Conservation (phyloP, 2,797 vertebrate species). For the Gallinago solitaria region DNA sequence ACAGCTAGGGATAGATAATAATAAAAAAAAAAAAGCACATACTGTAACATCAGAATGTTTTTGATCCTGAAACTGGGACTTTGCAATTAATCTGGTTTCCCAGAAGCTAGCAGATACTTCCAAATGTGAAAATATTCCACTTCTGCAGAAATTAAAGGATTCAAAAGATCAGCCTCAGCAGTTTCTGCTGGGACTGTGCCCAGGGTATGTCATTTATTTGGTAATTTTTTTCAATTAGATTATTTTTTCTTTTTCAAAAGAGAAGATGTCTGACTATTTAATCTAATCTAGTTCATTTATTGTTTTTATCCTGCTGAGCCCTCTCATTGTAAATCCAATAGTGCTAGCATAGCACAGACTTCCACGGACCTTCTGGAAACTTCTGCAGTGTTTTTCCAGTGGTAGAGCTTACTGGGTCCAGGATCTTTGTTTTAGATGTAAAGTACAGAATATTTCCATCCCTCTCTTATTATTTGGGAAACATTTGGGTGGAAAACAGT, state of each 20-base stretch:
- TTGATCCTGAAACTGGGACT: slow-evolving; percentile 41
- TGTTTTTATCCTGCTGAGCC: not conserved
- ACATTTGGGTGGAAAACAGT: not conserved
- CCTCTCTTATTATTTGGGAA: not conserved
- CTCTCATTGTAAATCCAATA: not conserved
- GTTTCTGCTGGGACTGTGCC: slow-evolving; percentile 56
- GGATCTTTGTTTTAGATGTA: not conserved
- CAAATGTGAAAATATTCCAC: slow-evolving; percentile 67
- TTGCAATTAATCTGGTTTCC: slow-evolving; percentile 52
- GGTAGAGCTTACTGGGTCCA: not conserved
- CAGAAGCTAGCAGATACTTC: slow-evolving; percentile 50
- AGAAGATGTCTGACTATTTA: not conserved
- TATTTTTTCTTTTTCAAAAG: slow-evolving; percentile 22
- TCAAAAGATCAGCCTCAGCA: slow-evolving; percentile 62
- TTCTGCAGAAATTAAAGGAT: slow-evolving; percentile 58
- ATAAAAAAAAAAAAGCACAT: not conserved
- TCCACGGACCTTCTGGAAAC: not conserved
- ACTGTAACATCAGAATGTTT: not conserved
- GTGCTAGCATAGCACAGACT: not conserved
- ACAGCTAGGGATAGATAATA: not conserved
- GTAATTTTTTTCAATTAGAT: slow-evolving; percentile 49
- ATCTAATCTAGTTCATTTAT: slow-evolving; percentile 10
- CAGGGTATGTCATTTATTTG: not conserved
- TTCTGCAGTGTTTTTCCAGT: not conserved
- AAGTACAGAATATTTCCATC: not conserved